A percentile compares a stretch with the other conserved stretches of the same genome.
Conservation (phyloP, 2,113 vertebrate species). For the Panthera leo region DNA sequence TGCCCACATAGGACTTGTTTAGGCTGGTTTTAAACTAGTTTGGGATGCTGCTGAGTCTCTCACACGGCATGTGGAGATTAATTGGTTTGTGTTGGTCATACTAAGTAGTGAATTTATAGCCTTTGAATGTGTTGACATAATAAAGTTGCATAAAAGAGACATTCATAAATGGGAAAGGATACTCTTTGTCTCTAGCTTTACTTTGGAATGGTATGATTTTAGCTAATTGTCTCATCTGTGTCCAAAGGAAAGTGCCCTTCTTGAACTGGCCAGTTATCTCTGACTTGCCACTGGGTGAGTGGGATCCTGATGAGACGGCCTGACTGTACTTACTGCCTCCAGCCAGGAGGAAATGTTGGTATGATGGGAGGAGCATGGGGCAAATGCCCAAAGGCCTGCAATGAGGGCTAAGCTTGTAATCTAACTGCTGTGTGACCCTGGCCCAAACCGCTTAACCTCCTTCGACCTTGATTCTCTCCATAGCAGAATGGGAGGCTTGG, state of each 20-base stretch:
- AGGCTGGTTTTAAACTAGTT: not conserved
- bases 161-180: not conserved
- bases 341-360: constrained; percentile 43
- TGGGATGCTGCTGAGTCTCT: not conserved
- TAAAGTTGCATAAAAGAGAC: not conserved
- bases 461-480: not conserved
- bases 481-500: not conserved
- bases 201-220: constrained; percentile 52
- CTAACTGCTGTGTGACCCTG: constrained; percentile 41
- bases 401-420: not conserved
- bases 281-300: not conserved
- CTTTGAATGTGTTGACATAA: constrained; percentile 9
- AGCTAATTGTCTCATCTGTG: constrained; percentile 54
- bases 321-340: not conserved
- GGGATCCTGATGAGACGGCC: not conserved
- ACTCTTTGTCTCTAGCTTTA: not conserved
- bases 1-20: not conserved
- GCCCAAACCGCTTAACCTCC: not conserved
- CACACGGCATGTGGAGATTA: not conserved
- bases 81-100: not conserved
- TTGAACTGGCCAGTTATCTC: constrained; percentile 27
- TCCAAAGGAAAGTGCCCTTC: not conserved
- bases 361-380: constrained; percentile 39
- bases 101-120: not conserved
- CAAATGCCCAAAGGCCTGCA: not conserved